Evolutionary conservation across 2,888 invertebrate species (phyloP), one percentile per base, ranked within the genome.

Genomic region (Zaprionus obscuricornis): DNA sequence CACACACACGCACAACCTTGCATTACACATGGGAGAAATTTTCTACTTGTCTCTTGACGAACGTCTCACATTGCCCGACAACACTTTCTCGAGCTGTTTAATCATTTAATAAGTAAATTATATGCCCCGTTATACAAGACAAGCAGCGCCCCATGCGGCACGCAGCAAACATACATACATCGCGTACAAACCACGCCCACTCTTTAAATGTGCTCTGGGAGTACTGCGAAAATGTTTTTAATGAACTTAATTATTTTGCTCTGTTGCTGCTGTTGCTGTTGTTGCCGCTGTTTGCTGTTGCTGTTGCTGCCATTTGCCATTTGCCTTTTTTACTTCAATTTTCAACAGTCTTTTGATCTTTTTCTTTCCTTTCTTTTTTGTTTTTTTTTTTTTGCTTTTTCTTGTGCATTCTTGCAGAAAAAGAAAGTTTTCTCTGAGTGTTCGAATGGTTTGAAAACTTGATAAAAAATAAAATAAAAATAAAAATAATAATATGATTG

Each of bases 101-200:
- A 82, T 85, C 66, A 81, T 68, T 64, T 63, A 69, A 76, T 85
- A 84, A 85, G 81, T 72, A 81, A 79, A 84, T 84, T 84, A 81
- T 64, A 68, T 56, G 65, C 58, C 43, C 42, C 42, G 60, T 49
- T 55, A 57, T 55, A 20, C 40, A 10, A 16, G 16, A 34, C 50
- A n/a, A 17, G 11, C 18, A 22, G 22, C 24, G 11, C 24, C 11
- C 14, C 18, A n/a, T 18, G 10, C 3, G 7, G 10, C 5, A 8
- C 7, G 7, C 3, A 29, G 5, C 7, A n/a, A 29, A 11, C 17
- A 29, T 45, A 33, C 24, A 16, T 10, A 14, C 5, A 13, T 22
- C 22, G 26, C 31, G n/a, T n/a, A 17, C 10, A 16, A 36, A 34
- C 26, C 56, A 37, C 27, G 27, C 51, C 29, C 33, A 37, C 22